Evolutionary conservation across 53 echinoderm and acorn worm genomes (phyloP).

Genomic region (Arbacia lixula): DNA sequence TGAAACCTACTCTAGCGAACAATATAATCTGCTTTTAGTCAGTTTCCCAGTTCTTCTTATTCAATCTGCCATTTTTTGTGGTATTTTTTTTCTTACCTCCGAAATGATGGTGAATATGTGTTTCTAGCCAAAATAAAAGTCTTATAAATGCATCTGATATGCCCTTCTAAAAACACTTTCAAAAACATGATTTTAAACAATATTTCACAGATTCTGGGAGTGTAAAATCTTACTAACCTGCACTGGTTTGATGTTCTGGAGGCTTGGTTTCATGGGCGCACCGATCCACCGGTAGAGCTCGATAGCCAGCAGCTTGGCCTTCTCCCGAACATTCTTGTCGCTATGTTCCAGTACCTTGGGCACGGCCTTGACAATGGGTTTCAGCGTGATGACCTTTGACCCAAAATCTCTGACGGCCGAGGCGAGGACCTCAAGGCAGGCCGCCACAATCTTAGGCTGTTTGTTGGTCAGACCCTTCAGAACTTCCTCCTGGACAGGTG

Average conservation of each 20-base stretch:
- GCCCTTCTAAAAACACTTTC: too few species aligned
- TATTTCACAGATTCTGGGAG: too few species aligned
- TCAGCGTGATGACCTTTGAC: slow-evolving; percentile 83
- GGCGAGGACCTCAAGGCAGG: slow-evolving; percentile 76
- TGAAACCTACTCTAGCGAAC: too few species aligned
- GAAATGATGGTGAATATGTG: too few species aligned
- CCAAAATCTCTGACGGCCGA: slow-evolving; percentile 85
- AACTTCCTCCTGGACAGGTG: slow-evolving; percentile 97
- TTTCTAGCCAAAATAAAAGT: too few species aligned
- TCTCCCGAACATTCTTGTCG: slow-evolving; percentile 90
- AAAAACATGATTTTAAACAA: too few species aligned
- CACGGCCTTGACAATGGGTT: slow-evolving; percentile 84
- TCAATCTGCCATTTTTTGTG: too few species aligned
- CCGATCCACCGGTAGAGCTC: slow-evolving; percentile 89
- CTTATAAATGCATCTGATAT: too few species aligned
- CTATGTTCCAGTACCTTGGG: slow-evolving; percentile 89
- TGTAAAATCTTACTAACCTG: too few species aligned
- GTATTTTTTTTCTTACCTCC: too few species aligned
- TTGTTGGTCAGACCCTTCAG: slow-evolving; percentile 92
- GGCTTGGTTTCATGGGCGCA: slow-evolving; percentile 80
- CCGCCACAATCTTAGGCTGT: slow-evolving; percentile 92
- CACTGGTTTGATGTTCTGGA: slow-evolving; percentile 92
- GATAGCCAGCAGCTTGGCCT: slow-evolving; percentile 82
- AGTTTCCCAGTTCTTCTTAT: too few species aligned
- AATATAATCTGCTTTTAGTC: too few species aligned